Percentiles rank a stretch among this genome's conserved stretches.
Conservation (phyloP, 2,888 invertebrate species). For the Heteromyza rotundicornis region DNA sequence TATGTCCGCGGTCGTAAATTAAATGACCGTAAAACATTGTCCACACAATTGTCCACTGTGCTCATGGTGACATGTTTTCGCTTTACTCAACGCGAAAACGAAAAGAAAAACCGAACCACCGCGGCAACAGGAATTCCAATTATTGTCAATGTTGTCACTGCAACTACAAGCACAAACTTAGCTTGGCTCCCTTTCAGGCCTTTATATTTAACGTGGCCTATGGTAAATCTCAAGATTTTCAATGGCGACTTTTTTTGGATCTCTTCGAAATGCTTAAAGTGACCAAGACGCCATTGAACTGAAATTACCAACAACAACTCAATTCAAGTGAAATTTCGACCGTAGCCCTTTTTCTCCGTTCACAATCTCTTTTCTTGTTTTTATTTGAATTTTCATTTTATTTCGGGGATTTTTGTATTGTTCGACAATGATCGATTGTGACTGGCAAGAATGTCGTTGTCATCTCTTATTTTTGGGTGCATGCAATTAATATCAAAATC, state of each 20-base stretch:
- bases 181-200: no score
- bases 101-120: no score
- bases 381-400: background rate
- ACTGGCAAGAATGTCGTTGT: constrained; percentile 40
- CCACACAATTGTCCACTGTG: background rate
- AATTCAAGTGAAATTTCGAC: constrained; percentile 12
- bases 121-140: no score
- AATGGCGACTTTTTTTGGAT: no score
- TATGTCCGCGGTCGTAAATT: no score
- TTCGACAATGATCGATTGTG: constrained; percentile 53
- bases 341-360: constrained; percentile 24
- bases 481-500: constrained; percentile 35
- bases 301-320: constrained; percentile 20
- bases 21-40: no score
- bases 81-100: no score
- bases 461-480: constrained; percentile 25
- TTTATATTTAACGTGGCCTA: constrained; percentile 17
- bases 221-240: background rate
- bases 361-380: constrained; percentile 28
- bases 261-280: constrained; percentile 31
- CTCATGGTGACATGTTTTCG: constrained; percentile 8
- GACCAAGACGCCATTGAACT: constrained; percentile 33
- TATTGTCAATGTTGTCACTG: no score
- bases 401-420: background rate
- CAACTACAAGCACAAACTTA: no score